Evolutionary conservation across 2,113 vertebrate species (phyloP), one percentile per base, ranked within the genome.

Genomic region (Egretta garzetta): DNA sequence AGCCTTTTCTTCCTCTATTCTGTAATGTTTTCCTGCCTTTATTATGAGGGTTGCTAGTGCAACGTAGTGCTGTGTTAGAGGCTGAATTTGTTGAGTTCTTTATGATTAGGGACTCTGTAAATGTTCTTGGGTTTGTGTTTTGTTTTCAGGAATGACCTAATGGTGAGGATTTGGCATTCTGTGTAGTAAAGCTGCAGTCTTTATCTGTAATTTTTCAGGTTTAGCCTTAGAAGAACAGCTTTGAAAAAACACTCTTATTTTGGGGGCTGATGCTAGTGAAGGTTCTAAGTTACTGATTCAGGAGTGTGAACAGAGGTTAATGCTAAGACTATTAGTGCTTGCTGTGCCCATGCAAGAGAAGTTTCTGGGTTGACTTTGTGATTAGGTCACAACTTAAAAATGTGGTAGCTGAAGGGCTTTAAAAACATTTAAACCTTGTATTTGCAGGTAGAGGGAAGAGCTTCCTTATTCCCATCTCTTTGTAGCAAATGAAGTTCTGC

Each of bases 1-100:
- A 93, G 50, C 70, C 32, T 87, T 91, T 75, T 81, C 91, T 75
- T 87, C 52, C 86, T 83, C 88, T 94, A 22, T 85, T 75, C 92
- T 0, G 1, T 82, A 41, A 73, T 96, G 75, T 94, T 94, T 96
- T 94, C 55, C 71, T 88, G 62, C 58, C 16, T 80, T 74, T 95
- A 82, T 96, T 96, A 77, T 96, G 97, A 96, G 86, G 87, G 92
- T 90, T 93, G 91, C 90, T 98, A 94, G 71, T 83, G 62, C 93
- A 95, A 91, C 64, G 1, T 20, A 39, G 52, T 49, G 74, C 55
- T 82, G 52, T 88, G 30, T 37, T 89, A 63, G 93, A 80, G 84
- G 32, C 52, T 80, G 33, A 45, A 35, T 85, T 94, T 30, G n/a
- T 56, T 83, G 95, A 80, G 53, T 52, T 75, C 17, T 76, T 86